Base-by-base conservation (phyloP, 1,140 invertebrate species). In the Lucilia cuprina region DNA sequence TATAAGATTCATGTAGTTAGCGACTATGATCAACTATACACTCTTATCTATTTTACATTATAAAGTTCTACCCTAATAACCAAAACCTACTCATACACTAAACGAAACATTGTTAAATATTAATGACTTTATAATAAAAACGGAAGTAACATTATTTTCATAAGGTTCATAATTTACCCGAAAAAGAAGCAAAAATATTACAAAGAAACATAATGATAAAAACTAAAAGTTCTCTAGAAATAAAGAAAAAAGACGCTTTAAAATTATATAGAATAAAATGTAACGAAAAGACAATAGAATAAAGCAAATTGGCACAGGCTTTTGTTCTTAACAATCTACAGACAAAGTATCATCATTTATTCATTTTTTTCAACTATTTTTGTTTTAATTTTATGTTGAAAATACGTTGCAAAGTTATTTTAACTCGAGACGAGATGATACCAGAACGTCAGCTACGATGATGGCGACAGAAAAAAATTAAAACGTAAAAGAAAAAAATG, bases 111-210 rank as follows among this genome's bases (percentile, higher is more conserved):
- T 21, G 65, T 21, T 21, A 70, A 70, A 10, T 9, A 70, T 19
- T 80, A 49, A 80, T 80, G 77, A 49, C 41, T 80, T 80, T 49
- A 80, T 80, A 80, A 80, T 49, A 80, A 80, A 80, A 80, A 21
- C 19, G 77, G 77, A 80, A 80, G 41, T 25, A 25, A 80, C 35
- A 80, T 80, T 80, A 80, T 80, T 80, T 80, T 49, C 77, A 80
- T 80, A 19, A 80, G 34, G 74, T 77, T 77, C 74, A 77, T 77
- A 77, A 77, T 77, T 77, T 77, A 77, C 74, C 34, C 25, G 47
- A 78, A 78, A 17, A 19, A 70, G 19, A 70, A 70, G n/a, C 17
- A 70, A 70, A 70, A 21, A 9, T 19, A 5, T 70, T 70, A 70
- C 5, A 70, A 13, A 70, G 60, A 21, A 21, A 70, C 7, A 70